A percentile compares a stretch with the other conserved stretches of the same genome.
These are phyloP conservation scores for Microcebus ravelobensis DNA, from an alignment of 2,113 vertebrate genomes.

Conservation along the genomic window DNA sequence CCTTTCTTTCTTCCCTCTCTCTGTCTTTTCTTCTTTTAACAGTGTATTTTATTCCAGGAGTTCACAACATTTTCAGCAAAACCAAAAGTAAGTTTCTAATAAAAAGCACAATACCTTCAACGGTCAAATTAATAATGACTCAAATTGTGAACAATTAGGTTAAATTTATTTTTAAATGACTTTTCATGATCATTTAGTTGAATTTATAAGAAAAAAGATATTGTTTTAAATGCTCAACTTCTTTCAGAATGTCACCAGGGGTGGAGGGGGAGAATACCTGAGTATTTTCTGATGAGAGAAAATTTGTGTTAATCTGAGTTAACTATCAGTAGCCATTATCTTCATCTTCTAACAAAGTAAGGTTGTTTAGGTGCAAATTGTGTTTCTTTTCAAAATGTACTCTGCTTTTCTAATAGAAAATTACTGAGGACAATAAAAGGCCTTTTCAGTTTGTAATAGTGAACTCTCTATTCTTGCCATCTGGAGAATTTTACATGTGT, in stretches of 20 bases:
- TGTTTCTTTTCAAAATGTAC: constrained; percentile 54
- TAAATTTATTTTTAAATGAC: constrained; percentile 52
- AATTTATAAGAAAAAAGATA: constrained; percentile 65
- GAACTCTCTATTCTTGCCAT: constrained; percentile 68
- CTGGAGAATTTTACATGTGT: constrained; percentile 40
- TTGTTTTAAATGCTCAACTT: constrained; percentile 50
- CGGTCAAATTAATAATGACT: constrained; percentile 65
- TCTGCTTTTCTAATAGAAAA: constrained; percentile 72
- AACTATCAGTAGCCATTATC: constrained; percentile 61
- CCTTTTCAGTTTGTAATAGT: constrained; percentile 58
- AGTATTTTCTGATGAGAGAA: constrained; percentile 45
- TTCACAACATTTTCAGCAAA: neutral
- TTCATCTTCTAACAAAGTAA: constrained; percentile 71
- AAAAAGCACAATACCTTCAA: constrained; percentile 64
- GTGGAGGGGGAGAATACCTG: neutral
- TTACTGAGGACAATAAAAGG: constrained; percentile 67
- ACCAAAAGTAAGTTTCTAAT: constrained; percentile 48
- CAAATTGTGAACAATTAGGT: constrained; percentile 58
- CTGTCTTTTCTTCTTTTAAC: constrained; percentile 21
- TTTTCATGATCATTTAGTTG: constrained; percentile 54
- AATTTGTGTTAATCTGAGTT: constrained; percentile 39
- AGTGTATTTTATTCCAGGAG: neutral
- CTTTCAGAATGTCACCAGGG: neutral
- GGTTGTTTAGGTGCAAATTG: constrained; percentile 66
- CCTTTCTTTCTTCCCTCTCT: constrained; percentile 11